These are phyloP conservation scores for Gadopsis bispinosus DNA, from an alignment of 2,797 vertebrate species.

Conservation along the genomic window DNA sequence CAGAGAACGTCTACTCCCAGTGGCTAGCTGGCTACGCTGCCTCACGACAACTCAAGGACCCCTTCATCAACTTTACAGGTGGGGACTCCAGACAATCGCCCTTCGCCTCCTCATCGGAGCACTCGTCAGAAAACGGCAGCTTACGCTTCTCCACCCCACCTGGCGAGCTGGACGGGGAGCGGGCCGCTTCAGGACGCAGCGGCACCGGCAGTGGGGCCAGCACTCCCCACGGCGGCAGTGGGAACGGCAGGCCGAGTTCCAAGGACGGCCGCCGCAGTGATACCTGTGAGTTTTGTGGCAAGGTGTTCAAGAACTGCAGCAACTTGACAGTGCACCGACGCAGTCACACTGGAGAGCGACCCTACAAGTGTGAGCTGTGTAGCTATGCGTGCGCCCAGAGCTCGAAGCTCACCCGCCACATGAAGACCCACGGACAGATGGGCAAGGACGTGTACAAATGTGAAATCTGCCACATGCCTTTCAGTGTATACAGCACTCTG, in stretches of 20 bases:
- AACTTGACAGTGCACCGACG: constrained; percentile 99
- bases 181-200: constrained; percentile 93
- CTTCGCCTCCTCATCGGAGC: constrained; percentile 97
- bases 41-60: constrained; percentile 98
- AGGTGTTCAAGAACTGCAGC: constrained; percentile 99
- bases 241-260: constrained; percentile 91
- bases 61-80: constrained; percentile 92
- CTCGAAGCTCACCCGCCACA: constrained; percentile 99
- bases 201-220: constrained; percentile 97
- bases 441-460: constrained; percentile 99
- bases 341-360: constrained; percentile 98
- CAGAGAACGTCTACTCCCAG: constrained; percentile 98
- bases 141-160: constrained; percentile 98
- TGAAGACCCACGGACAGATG: constrained; percentile 99
- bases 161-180: constrained; percentile 92
- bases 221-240: constrained; percentile 95
- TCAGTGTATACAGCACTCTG: constrained; percentile 99
- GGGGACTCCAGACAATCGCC: constrained; percentile 99
- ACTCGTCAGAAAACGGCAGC: constrained; percentile 98
- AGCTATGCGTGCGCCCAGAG: constrained; percentile 99
- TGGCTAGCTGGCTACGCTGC: constrained; percentile 97
- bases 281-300: constrained; percentile 98
- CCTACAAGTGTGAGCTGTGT: constrained; percentile 99
- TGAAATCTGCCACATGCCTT: constrained; percentile 99
- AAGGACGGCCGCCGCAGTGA: constrained; percentile 98